Conservation (phyloP, 2,888 invertebrate genomes). For the Zaprionus lineosus region DNA sequence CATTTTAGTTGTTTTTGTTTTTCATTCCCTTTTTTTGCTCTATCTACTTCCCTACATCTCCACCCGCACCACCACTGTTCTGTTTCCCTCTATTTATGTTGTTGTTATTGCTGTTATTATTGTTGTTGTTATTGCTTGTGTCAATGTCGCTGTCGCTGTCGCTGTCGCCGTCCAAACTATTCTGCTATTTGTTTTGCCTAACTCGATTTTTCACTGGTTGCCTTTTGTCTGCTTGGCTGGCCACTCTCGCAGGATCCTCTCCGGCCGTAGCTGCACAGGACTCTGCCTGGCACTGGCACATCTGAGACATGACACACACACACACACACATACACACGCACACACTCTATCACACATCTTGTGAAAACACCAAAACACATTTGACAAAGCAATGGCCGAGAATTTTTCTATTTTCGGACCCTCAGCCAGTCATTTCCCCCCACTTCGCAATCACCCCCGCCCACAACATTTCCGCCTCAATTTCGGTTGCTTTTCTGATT, state of each 20-base stretch:
- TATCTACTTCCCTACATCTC: too few species aligned
- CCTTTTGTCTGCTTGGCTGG: conserved; percentile 70
- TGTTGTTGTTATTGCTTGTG: conserved; percentile 48
- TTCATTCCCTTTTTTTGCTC: conserved; percentile 44
- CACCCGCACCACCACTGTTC: too few species aligned
- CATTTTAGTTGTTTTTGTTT: conserved; percentile 38
- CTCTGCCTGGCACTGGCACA: conserved; percentile 65
- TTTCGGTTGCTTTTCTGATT: conserved; percentile 50
- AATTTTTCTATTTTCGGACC: conserved; percentile 60
- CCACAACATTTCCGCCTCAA: not conserved
- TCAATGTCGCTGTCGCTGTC: conserved; percentile 62
- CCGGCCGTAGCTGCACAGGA: too few species aligned
- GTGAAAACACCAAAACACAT: conserved; percentile 67
- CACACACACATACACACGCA: not conserved
- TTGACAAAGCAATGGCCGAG: conserved; percentile 62
- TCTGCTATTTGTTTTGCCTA: conserved; percentile 77
- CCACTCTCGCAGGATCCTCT: conserved; percentile 29
- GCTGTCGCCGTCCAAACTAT: conserved; percentile 65
- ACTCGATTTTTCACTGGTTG: conserved; percentile 77
- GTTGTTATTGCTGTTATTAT: conserved; percentile 1
- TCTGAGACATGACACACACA: conserved; percentile 49
- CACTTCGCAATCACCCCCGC: not conserved
- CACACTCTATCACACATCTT: too few species aligned
- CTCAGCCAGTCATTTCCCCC: conserved; percentile 44
- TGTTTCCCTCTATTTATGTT: not conserved